Percentiles rank a stretch among this genome's conserved stretches.
Conservation (phyloP, 2,888 invertebrate species). For the Uloborus plumipes region DNA sequence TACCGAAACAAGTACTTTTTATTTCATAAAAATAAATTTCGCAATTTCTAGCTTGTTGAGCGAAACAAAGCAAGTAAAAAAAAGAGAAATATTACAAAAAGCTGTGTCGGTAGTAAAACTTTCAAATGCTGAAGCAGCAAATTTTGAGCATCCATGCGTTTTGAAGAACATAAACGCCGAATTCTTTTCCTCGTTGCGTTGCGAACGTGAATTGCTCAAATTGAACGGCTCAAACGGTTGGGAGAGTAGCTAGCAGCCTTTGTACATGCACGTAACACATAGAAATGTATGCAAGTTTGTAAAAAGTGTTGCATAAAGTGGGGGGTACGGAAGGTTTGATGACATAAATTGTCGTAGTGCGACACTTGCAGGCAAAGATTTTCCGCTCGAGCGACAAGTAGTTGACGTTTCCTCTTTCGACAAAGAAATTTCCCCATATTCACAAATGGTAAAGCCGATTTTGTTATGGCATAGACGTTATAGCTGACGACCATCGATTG, state of each 20-base stretch:
- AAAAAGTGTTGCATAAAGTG: conserved; percentile 40
- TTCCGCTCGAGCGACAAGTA: conserved; percentile 54
- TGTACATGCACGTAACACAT: conserved; percentile 36
- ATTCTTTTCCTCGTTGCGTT: conserved; percentile 6
- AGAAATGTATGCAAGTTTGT: conserved; percentile 15
- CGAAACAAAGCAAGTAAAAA: conserved; percentile 7
- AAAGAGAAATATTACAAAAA: background rate
- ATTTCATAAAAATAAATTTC: background rate
- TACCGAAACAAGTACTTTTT: background rate
- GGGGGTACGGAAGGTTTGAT: conserved; percentile 23
- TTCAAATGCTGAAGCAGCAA: conserved; percentile 52
- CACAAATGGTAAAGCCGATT: conserved; percentile 50
- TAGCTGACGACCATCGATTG: background rate
- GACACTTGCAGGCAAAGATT: conserved; percentile 43
- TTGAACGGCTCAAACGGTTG: conserved; percentile 27
- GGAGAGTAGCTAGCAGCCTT: background rate
- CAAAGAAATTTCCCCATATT: conserved; percentile 26
- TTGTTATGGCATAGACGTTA: conserved; percentile 42
- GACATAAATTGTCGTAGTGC: conserved; percentile 55
- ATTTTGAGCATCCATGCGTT: conserved; percentile 39
- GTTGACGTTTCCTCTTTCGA: conserved; percentile 42
- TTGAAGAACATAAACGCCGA: conserved; percentile 30
- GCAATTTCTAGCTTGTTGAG: conserved; percentile 42
- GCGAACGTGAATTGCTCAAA: conserved; percentile 9
- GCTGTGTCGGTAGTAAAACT: background rate